Conservation (phyloP, 2,797 vertebrate species). For the Tragopan temminckii region DNA sequence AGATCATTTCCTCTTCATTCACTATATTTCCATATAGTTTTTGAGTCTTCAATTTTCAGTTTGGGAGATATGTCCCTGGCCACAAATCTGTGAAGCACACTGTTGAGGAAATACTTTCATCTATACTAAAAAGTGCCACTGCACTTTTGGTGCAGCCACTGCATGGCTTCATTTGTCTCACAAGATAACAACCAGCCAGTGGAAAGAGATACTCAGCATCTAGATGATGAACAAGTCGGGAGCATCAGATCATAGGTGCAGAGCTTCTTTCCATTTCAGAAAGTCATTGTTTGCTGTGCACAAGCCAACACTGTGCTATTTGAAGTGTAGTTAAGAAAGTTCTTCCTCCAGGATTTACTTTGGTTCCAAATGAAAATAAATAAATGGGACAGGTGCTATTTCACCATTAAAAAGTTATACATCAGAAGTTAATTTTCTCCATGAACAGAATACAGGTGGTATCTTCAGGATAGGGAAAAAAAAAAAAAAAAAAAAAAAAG, state of each 20-base stretch:
- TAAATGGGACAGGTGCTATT: not conserved
- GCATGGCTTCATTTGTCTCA: not conserved
- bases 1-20: not conserved
- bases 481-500: not conserved
- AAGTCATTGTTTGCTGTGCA: not conserved
- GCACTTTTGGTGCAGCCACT: not conserved
- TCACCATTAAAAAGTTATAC: constrained; percentile 5
- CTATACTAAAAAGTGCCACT: not conserved
- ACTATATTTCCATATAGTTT: not conserved
- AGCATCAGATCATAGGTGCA: not conserved
- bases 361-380: not conserved
- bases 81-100: not conserved
- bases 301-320: not conserved
- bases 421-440: not conserved
- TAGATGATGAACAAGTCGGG: not conserved
- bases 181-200: not conserved
- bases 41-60: not conserved
- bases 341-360: not conserved
- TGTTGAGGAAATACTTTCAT: not conserved
- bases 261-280: not conserved
- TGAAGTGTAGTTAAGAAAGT: not conserved
- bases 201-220: not conserved
- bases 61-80: not conserved
- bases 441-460: not conserved
- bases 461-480: not conserved